Percentiles rank a stretch among this genome's conserved stretches.
Conservation (phyloP, 2,797 vertebrate genomes). For the Sardinella longiceps region DNA sequence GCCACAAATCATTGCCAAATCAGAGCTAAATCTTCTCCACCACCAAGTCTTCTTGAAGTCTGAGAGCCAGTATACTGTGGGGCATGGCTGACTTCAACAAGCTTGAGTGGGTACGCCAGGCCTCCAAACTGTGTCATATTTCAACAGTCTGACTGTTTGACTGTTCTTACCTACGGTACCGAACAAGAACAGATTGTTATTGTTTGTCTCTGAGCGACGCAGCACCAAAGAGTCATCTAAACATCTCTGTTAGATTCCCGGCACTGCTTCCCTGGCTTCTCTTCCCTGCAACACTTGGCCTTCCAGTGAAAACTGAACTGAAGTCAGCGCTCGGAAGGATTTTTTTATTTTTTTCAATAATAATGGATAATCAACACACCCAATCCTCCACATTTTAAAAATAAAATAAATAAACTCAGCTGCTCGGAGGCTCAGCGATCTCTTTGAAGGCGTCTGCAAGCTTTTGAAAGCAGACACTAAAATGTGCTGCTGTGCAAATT, state of each 20-base stretch:
- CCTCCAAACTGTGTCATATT: not conserved
- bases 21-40: not conserved
- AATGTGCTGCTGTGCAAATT: constrained; percentile 33
- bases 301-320: constrained; percentile 13
- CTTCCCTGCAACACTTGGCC: not conserved
- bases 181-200: not conserved
- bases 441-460: constrained; percentile 16
- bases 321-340: not conserved
- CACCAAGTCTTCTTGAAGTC: not conserved
- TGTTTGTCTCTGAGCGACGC: not conserved
- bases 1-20: not conserved
- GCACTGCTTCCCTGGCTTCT: not conserved
- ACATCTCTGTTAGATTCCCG: not conserved
- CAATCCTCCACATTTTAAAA: not conserved
- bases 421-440: not conserved
- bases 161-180: not conserved
- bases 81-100: not conserved
- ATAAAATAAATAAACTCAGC: constrained; percentile 23
- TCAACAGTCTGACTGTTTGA: not conserved
- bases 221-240: not conserved
- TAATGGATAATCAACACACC: constrained; percentile 10
- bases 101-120: not conserved
- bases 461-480: constrained; percentile 16
- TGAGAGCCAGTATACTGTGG: not conserved
- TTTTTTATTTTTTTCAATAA: not conserved